A percentile compares a stretch with the other conserved stretches of the same genome.
These are phyloP conservation scores for Entelurus aequoreus DNA, from an alignment of 2,113 vertebrate genomes.

Conservation along the genomic window DNA sequence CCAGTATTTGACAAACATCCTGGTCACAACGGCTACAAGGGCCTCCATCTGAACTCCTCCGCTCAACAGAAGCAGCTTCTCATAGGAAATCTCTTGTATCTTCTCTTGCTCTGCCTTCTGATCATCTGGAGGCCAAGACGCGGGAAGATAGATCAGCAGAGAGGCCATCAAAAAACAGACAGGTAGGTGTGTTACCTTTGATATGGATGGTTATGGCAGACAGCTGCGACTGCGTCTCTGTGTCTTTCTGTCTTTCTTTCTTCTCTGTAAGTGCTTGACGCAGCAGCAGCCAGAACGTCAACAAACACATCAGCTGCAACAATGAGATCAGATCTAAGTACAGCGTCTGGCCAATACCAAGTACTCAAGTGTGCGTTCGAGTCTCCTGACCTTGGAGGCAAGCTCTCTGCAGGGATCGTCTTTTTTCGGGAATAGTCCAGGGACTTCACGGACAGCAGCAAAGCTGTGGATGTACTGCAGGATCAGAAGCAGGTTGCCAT, in stretches of 20 bases:
- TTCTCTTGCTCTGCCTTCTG: constrained; percentile 38
- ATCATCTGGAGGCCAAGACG: constrained; percentile 29
- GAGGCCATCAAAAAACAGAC: not conserved
- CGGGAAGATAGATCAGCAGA: not conserved
- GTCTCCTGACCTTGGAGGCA: constrained; percentile 35
- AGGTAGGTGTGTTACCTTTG: constrained; percentile 71
- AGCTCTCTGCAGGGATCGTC: constrained; percentile 72
- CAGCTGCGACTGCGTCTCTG: constrained; percentile 63
- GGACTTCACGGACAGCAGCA: constrained; percentile 73
- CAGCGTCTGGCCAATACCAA: not conserved
- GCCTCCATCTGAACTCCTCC: constrained; percentile 78
- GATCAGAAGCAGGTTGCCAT: constrained; percentile 83
- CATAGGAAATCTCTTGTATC: constrained; percentile 51
- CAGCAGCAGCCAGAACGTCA: constrained; percentile 92
- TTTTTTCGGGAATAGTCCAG: constrained; percentile 81
- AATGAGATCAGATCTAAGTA: not conserved
- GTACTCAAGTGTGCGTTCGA: not conserved
- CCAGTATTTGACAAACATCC: constrained; percentile 96
- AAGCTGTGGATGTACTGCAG: constrained; percentile 95
- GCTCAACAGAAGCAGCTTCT: constrained; percentile 75
- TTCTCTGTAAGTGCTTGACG: constrained; percentile 87
- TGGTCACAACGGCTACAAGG: constrained; percentile 83
- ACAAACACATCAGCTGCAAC: constrained; percentile 82
- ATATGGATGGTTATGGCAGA: constrained; percentile 79
- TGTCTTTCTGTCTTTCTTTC: constrained; percentile 72